These are phyloP conservation scores for Augiades crinisus DNA, from an alignment of 2,888 invertebrate species.

Conservation along the genomic window DNA sequence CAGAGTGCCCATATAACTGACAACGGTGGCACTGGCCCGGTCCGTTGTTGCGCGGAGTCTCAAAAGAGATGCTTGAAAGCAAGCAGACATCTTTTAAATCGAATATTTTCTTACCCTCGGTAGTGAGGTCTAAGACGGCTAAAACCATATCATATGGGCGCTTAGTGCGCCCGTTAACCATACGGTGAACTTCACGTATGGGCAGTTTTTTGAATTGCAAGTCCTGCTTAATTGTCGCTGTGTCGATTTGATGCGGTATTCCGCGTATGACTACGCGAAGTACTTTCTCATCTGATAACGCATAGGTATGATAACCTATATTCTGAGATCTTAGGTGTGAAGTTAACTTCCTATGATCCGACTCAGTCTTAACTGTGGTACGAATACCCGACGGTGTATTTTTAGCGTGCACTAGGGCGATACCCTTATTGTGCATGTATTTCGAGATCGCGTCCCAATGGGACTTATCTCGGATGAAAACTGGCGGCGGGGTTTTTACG, in stretches of 20 bases:
- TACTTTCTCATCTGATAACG: background rate
- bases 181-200: background rate
- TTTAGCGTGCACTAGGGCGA: background rate
- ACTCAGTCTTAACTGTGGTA: background rate
- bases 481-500: background rate
- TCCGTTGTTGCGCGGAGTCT: background rate
- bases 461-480: too few species aligned
- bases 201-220: background rate
- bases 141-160: background rate
- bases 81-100: background rate
- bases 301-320: background rate
- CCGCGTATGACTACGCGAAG: background rate
- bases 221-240: background rate
- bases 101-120: slow-evolving; percentile 6
- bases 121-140: background rate
- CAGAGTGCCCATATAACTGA: background rate
- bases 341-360: background rate
- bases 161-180: background rate
- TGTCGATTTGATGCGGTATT: background rate
- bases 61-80: background rate
- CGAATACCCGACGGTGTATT: background rate
- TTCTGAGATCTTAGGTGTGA: background rate
- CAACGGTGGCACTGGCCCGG: background rate
- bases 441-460: background rate
- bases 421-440: background rate